A percentile compares a stretch with the other conserved stretches of the same genome.
These are phyloP conservation scores for Bombus pascuorum DNA, from an alignment of 1,140 invertebrate species.

Conservation along the genomic window DNA sequence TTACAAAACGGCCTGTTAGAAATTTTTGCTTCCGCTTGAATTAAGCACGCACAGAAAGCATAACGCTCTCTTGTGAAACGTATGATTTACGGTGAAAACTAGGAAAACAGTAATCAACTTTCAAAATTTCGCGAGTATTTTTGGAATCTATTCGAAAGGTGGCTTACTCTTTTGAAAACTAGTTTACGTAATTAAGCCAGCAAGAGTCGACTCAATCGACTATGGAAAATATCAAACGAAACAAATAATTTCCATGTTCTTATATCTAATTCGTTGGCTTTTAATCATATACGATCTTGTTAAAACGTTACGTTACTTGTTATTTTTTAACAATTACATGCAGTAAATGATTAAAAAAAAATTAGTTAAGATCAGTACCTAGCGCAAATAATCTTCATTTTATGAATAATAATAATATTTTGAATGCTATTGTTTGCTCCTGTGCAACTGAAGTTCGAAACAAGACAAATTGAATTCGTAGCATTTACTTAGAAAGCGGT, in stretches of 20 bases:
- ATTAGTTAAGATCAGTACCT: too few species aligned
- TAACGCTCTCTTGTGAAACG: not conserved
- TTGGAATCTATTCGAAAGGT: not conserved
- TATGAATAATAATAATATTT: too few species aligned
- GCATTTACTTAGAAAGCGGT: too few species aligned
- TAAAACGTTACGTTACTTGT: too few species aligned
- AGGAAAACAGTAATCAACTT: slow-evolving; percentile 22
- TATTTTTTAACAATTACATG: too few species aligned
- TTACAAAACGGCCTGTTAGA: not conserved
- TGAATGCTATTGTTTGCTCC: too few species aligned
- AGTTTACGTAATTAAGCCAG: not conserved
- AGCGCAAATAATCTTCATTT: too few species aligned
- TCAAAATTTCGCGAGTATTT: slow-evolving; percentile 21
- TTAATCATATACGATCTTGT: not conserved
- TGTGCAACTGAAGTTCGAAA: too few species aligned
- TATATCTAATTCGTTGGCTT: not conserved
- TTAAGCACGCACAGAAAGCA: slow-evolving; percentile 18
- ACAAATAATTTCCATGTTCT: not conserved
- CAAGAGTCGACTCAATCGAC: not conserved
- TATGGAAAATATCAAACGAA: too few species aligned
- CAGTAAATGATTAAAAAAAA: too few species aligned
- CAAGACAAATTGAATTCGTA: too few species aligned
- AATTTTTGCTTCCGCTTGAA: slow-evolving; percentile 11
- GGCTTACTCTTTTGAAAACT: not conserved
- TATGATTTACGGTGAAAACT: slow-evolving; percentile 34